Conservation (phyloP, 2,797 vertebrate species). For the Danio aesculapii region DNA sequence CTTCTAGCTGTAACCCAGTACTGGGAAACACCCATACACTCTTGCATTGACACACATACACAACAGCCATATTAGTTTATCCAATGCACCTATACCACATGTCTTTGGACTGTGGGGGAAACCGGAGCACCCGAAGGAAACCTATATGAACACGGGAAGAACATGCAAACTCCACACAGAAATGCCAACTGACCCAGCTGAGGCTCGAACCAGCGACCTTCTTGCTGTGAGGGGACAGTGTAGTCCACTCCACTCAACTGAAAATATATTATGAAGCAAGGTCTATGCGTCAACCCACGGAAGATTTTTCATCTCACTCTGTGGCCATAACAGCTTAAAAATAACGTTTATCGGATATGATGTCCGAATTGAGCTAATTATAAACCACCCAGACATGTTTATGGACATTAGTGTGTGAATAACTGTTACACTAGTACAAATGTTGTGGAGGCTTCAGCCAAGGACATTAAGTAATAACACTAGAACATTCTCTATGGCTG, state of each 20-base stretch:
- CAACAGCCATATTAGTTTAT: too few species aligned
- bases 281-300: neutral
- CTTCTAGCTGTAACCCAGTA: too few species aligned
- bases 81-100: too few species aligned
- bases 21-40: too few species aligned
- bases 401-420: conserved; percentile 22
- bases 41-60: too few species aligned
- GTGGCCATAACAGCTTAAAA: neutral
- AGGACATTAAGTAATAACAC: conserved; percentile 32
- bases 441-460: conserved; percentile 39
- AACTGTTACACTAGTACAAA: conserved; percentile 23
- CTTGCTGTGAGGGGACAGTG: too few species aligned
- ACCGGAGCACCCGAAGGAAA: too few species aligned
- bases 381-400: conserved; percentile 44
- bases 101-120: too few species aligned
- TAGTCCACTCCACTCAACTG: neutral
- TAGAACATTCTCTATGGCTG: conserved; percentile 38
- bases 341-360: neutral
- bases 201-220: too few species aligned
- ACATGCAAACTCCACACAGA: too few species aligned
- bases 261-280: neutral
- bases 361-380: conserved; percentile 30
- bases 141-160: too few species aligned
- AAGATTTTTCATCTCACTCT: neutral
- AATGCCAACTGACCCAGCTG: too few species aligned